Percentiles rank a stretch among this genome's conserved stretches.
Conservation (phyloP, 2,888 invertebrate genomes). For the Colletes collaris region DNA sequence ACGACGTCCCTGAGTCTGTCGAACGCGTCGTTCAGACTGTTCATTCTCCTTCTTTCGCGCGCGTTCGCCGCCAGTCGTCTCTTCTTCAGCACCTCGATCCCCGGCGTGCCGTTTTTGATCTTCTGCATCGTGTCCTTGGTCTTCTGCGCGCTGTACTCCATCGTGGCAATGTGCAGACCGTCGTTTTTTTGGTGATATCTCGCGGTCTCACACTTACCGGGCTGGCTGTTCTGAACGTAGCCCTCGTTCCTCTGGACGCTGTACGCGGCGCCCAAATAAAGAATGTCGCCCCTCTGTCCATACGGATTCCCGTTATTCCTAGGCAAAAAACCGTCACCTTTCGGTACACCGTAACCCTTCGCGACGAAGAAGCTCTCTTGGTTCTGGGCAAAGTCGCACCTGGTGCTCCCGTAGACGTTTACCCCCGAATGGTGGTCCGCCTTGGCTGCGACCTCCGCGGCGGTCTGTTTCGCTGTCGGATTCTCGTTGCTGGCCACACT, state of each 20-base stretch:
- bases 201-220: conserved; percentile 55
- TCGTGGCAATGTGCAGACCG: conserved; percentile 40
- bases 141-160: conserved; percentile 63
- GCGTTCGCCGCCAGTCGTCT: conserved; percentile 89
- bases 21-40: conserved; percentile 89
- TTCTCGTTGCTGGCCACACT: conserved; percentile 40
- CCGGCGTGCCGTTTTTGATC: conserved; percentile 74
- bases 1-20: conserved; percentile 89
- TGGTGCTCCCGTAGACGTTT: conserved; percentile 44
- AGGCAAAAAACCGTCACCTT: conserved; percentile 59
- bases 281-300: conserved; percentile 59
- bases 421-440: conserved; percentile 41
- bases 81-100: conserved; percentile 85
- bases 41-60: conserved; percentile 89
- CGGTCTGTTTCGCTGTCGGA: conserved; percentile 33
- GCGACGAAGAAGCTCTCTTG: conserved; percentile 57
- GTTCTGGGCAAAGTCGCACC: conserved; percentile 59
- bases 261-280: conserved; percentile 66
- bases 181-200: conserved; percentile 62
- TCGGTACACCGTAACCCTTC: conserved; percentile 64
- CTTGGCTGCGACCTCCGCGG: conserved; percentile 41
- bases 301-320: conserved; percentile 60
- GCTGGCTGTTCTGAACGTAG: conserved; percentile 30
- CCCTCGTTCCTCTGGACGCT: conserved; percentile 59
- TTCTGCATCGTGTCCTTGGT: conserved; percentile 72